Evolutionary conservation across 92 coral and sea anemone species (phyloP).

Genomic region (Parazoanthus darwini): DNA sequence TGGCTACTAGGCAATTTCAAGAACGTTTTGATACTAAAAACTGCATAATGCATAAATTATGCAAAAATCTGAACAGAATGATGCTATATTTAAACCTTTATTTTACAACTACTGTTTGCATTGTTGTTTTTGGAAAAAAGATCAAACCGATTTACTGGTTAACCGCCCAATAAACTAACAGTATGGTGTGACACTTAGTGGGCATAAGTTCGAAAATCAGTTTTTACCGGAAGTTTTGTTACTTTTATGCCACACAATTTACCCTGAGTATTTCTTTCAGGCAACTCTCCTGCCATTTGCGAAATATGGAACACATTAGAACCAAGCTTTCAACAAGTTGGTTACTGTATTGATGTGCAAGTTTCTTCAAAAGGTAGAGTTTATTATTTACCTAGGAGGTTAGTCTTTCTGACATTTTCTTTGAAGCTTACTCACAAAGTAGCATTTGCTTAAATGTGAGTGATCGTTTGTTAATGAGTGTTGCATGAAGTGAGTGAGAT

Average conservation of each 20-base stretch:
- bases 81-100: too few relatives aligned
- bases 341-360: slow-evolving; percentile 56
- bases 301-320: slow-evolving; percentile 74
- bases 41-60: too few relatives aligned
- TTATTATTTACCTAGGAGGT: neutral
- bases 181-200: too few relatives aligned
- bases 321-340: slow-evolving; percentile 62
- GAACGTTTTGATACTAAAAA: too few relatives aligned
- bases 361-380: slow-evolving; percentile 52
- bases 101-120: too few relatives aligned
- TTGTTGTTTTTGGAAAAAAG: too few relatives aligned
- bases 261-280: slow-evolving; percentile 34
- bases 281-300: slow-evolving; percentile 50
- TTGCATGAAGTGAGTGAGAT: neutral
- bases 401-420: neutral
- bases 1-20: too few relatives aligned
- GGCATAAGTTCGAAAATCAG: neutral
- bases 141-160: too few relatives aligned
- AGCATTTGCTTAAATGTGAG: too few relatives aligned
- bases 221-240: neutral
- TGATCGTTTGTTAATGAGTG: neutral
- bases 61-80: too few relatives aligned
- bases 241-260: neutral
- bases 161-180: too few relatives aligned
- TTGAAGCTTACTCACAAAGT: too few relatives aligned